Evolutionary conservation across 2,888 invertebrate species (phyloP), one percentile per base, ranked within the genome.

Genomic region (Vesta saturnalis): DNA sequence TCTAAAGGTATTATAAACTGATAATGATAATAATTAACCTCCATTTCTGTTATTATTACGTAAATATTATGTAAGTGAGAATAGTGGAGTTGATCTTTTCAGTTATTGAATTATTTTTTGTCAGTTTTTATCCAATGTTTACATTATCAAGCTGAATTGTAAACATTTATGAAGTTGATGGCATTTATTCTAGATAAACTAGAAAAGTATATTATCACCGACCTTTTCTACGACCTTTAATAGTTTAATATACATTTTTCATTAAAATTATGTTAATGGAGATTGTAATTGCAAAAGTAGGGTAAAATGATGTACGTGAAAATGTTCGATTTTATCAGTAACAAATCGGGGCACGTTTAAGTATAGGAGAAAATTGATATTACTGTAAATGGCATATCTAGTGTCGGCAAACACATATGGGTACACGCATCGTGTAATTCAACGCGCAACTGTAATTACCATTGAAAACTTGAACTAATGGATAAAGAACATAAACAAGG

Each of bases 1-100:
- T 74, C 74, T 57, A 77, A 77, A 77, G 77, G 77, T 77, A 74
- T 21, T 55, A 14, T 47, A 49, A 49, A 15, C 15, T 18, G 18
- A 15, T 18, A 49, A 49, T 18, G 52, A 55, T 55, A 8, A 10
- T 55, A 35, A 18, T 49, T 18, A 15, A 18, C 43, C 5, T 43
- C 23, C n/a, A 16, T 35, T 57, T 57, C 35, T 35, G 35, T 22
- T 12, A 15, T 2, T 35, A 35, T 16, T 57, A 35, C 35, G 19
- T 55, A 55, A 55, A 22, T 22, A 4, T 55, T 55, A 55, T 55
- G 12, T 49, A 49, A 49, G 47, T 18, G 15, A 49, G 19, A 19
- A 16, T 61, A 52, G 16, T 35, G 16, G 10, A 30, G 6, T 57
- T 19, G 1, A n/a, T 10, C 16, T 15, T 5, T 57, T 35, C 21